A percentile compares a stretch with the other conserved stretches of the same genome.
phyloP scores from a whole-genome alignment of 1,140 invertebrate species.

The Danaus melanippus region DNA sequence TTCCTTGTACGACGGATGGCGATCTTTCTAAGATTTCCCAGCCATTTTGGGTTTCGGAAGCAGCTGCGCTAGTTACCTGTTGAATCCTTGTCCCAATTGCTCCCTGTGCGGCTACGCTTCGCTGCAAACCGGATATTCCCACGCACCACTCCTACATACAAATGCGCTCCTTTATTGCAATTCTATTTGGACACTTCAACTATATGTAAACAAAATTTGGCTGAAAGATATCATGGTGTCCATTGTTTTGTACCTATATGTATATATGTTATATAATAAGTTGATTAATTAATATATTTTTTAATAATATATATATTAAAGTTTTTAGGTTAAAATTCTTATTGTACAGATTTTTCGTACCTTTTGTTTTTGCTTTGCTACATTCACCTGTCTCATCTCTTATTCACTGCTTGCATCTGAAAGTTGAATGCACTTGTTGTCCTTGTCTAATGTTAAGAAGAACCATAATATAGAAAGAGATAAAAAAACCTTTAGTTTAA shows the following conservation, averaged over 20 bases:
- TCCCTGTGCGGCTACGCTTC: constrained; percentile 16
- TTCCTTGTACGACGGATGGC: constrained; percentile 23
- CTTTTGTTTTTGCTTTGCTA: constrained; percentile 18
- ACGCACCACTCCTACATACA: constrained; percentile 39
- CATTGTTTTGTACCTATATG: neutral
- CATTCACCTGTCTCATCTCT: constrained; percentile 60
- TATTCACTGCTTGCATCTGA: constrained; percentile 33
- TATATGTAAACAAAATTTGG: constrained; percentile 2
- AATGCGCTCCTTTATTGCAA: constrained; percentile 24
- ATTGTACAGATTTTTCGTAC: constrained; percentile 8
- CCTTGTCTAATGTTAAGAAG: constrained; percentile 41
- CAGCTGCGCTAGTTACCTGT: constrained; percentile 47
- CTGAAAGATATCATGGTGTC: constrained; percentile 1
- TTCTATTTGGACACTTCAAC: constrained; percentile 7
- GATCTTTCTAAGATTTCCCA: constrained; percentile 27
- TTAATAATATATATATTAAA: neutral
- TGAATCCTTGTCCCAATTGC: constrained; percentile 39
- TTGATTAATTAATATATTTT: neutral
- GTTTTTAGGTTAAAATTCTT: constrained; percentile 2
- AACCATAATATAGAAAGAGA: constrained; percentile 45
- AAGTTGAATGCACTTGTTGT: constrained; percentile 35
- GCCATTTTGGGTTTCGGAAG: constrained; percentile 49
- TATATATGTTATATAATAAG: neutral
- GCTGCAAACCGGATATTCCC: constrained; percentile 51
- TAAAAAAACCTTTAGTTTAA: constrained; percentile 26